These are phyloP conservation scores for Chlamydotis undulata DNA, from an alignment of 2,113 vertebrate genomes.

Conservation along the genomic window DNA sequence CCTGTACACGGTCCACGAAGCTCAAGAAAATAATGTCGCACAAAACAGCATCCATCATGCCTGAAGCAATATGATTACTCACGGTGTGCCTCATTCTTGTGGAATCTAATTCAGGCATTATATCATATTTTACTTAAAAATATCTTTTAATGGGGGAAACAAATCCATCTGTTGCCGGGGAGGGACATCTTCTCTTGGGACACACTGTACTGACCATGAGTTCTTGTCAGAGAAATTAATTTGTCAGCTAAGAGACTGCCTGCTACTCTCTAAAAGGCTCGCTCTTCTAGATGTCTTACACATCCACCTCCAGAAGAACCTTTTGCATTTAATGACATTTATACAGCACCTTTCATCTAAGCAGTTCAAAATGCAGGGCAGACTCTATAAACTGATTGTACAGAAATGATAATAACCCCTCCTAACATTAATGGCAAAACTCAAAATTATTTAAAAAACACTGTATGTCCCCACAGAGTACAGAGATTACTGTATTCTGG, in stretches of 20 bases:
- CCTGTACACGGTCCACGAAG: neutral
- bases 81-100: neutral
- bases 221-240: neutral
- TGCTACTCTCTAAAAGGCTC: neutral
- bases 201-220: neutral
- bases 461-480: neutral
- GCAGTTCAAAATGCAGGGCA: neutral
- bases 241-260: neutral
- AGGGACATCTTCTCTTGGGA: neutral
- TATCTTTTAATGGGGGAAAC: constrained; percentile 14
- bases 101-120: constrained; percentile 44
- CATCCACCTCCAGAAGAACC: neutral
- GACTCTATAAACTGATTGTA: neutral
- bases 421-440: neutral
- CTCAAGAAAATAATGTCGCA: constrained; percentile 14
- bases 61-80: constrained; percentile 10
- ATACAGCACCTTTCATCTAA: neutral
- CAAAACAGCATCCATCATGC: constrained; percentile 6
- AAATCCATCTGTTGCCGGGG: neutral
- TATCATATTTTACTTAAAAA: constrained; percentile 17
- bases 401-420: neutral
- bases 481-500: neutral
- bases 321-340: constrained; percentile 3
- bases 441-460: neutral
- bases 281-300: neutral